Conservation (phyloP, 1,140 invertebrate species). For the Dreissena rostriformis region DNA sequence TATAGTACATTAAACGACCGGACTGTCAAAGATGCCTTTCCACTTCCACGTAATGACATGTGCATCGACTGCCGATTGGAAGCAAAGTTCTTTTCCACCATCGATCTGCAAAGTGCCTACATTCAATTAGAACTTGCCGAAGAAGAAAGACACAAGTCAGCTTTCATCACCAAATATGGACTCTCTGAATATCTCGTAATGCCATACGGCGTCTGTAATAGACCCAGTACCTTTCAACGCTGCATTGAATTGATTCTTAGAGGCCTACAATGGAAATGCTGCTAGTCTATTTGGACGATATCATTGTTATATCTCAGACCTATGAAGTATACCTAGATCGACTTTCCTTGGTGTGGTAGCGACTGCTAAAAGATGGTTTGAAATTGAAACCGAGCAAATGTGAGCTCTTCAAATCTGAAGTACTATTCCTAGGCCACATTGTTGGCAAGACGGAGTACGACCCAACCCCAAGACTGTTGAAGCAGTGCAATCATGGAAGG, state of each 20-base stretch:
- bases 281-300: conserved; percentile 11
- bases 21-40: neutral
- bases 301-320: conserved; percentile 16
- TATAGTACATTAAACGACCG: conserved; percentile 24
- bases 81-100: neutral
- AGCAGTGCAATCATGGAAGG: neutral
- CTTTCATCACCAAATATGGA: conserved; percentile 25
- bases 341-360: neutral
- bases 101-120: conserved; percentile 47
- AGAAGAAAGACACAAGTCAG: conserved; percentile 74
- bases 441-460: conserved; percentile 3
- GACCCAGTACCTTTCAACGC: neutral
- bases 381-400: conserved; percentile 10
- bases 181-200: neutral
- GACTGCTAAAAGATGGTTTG: neutral
- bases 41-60: neutral
- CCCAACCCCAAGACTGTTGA: neutral
- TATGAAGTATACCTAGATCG: conserved; percentile 1
- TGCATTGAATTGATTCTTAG: neutral
- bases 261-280: neutral
- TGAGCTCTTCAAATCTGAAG: neutral
- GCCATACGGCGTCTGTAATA: neutral
- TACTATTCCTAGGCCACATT: conserved; percentile 6
- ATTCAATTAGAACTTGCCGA: conserved; percentile 77
- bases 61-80: neutral